Evolutionary conservation across 2,797 vertebrate genomes (phyloP).

Genomic region (Capromys pilorides): DNA sequence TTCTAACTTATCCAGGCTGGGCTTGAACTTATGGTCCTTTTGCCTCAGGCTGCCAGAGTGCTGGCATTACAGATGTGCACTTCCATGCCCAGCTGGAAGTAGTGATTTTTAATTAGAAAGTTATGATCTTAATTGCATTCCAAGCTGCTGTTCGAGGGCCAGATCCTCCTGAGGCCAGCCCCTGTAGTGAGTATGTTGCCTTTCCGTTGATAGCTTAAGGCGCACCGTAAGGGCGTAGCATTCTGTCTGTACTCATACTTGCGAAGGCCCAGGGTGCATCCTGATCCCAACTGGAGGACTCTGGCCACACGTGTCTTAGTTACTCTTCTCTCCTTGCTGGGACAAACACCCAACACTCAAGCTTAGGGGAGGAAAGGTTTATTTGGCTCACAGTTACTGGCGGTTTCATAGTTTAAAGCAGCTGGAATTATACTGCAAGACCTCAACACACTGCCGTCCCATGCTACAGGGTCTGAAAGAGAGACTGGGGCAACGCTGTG

Average conservation of each 20-base stretch:
- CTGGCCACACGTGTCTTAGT: not conserved
- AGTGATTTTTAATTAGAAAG: constrained; percentile 28
- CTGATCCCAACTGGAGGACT: not conserved
- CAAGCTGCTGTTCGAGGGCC: not conserved
- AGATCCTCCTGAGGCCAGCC: not conserved
- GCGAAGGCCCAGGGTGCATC: not conserved
- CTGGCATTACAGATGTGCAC: not conserved
- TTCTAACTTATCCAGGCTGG: not conserved
- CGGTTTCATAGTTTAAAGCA: too few relatives aligned
- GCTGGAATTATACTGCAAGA: too few relatives aligned
- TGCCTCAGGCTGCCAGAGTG: not conserved
- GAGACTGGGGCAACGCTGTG: too few relatives aligned
- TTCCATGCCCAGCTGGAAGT: not conserved
- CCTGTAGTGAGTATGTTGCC: not conserved
- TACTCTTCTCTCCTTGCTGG: too few relatives aligned
- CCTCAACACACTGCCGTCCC: too few relatives aligned
- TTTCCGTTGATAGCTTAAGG: not conserved
- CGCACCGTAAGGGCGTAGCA: not conserved
- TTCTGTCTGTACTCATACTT: not conserved
- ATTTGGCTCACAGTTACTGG: too few relatives aligned
- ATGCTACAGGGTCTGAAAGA: too few relatives aligned
- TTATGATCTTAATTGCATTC: not conserved
- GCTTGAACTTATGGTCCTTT: not conserved
- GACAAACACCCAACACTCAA: too few relatives aligned
- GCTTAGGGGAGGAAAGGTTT: too few relatives aligned